Conservation (phyloP, 2,888 invertebrate species). For the Drosophila putrida region DNA sequence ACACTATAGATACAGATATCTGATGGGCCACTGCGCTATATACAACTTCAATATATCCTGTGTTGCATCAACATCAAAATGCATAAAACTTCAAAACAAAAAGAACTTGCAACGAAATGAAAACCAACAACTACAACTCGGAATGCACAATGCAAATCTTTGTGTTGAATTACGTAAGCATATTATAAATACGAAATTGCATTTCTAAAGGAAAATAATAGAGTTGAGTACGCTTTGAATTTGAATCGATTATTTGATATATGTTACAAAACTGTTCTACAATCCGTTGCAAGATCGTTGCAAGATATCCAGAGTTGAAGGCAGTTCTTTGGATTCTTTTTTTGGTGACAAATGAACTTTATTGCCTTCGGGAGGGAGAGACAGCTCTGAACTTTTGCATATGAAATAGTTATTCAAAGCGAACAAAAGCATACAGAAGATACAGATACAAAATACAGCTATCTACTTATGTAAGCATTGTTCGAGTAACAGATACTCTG, state of each 20-base stretch:
- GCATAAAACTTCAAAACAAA: conserved; percentile 43
- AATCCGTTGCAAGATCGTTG: neutral
- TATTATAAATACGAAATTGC: conserved; percentile 68
- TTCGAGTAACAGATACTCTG: conserved; percentile 13
- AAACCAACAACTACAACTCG: conserved; percentile 25
- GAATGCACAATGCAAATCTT: conserved; percentile 57
- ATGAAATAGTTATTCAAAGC: conserved; percentile 45
- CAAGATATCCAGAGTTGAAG: conserved; percentile 1
- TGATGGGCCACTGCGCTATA: conserved; percentile 37
- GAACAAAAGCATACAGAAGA: conserved; percentile 7
- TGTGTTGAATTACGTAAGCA: conserved; percentile 64
- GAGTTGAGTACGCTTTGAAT: conserved; percentile 46
- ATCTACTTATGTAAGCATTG: neutral
- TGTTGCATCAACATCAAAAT: conserved; percentile 61
- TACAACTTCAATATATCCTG: conserved; percentile 62
- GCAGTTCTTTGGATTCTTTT: neutral
- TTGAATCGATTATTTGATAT: conserved; percentile 59
- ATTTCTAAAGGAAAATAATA: conserved; percentile 2
- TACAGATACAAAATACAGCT: conserved; percentile 3
- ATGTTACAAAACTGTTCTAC: neutral
- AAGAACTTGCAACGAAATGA: neutral
- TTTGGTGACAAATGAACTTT: neutral
- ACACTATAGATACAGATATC: conserved; percentile 40
- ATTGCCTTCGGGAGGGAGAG: neutral
- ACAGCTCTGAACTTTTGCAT: conserved; percentile 4